Percentiles rank a stretch among this genome's conserved stretches.
Conservation (phyloP, 2,888 invertebrate genomes). For the Pristionchus arcanus region DNA sequence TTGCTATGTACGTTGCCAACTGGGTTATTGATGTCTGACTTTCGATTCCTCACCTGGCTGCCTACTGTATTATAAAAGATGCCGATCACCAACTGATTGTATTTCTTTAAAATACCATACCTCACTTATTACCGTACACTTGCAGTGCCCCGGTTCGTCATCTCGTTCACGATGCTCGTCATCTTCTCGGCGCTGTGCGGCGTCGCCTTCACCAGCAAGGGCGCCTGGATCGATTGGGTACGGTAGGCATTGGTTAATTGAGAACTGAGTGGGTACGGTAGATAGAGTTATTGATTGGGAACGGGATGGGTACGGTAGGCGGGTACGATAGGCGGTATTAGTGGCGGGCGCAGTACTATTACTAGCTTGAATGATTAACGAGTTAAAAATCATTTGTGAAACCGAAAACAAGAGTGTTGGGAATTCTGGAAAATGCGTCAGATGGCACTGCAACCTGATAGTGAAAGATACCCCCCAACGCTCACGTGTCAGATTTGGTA, state of each 20-base stretch:
- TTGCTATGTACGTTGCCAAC: too few relatives aligned
- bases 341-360: neutral
- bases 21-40: too few relatives aligned
- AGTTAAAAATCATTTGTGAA: neutral
- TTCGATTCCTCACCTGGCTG: too few relatives aligned
- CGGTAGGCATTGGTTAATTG: neutral
- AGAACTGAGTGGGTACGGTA: constrained; percentile 17
- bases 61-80: too few relatives aligned
- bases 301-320: neutral
- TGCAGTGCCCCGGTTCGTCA: constrained; percentile 74
- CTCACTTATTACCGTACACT: neutral
- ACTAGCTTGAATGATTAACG: neutral
- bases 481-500: neutral
- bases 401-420: neutral
- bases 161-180: constrained; percentile 76
- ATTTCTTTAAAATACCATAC: neutral
- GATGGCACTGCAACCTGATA: neutral
- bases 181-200: constrained; percentile 77
- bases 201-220: constrained; percentile 86
- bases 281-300: neutral
- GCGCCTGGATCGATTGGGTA: constrained; percentile 84
- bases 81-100: neutral
- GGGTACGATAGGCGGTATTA: neutral
- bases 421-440: neutral
- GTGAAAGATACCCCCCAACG: too few relatives aligned